A percentile compares a stretch with the other conserved stretches of the same genome.
Evolutionary conservation across 2,797 vertebrate species (phyloP).

Genomic region (Gastrophryne carolinensis): DNA sequence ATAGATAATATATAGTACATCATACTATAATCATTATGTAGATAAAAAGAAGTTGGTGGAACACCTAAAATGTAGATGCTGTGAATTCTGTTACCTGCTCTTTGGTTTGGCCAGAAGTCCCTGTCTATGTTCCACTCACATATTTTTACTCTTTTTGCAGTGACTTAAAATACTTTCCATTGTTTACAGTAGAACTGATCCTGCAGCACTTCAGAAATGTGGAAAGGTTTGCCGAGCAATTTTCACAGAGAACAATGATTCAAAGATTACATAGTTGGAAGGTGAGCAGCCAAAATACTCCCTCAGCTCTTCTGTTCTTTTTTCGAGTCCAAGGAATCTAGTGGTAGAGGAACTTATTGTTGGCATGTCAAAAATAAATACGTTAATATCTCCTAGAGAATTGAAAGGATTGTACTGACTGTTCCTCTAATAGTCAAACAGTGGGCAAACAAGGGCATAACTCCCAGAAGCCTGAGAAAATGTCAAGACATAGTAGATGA

Average conservation of each 20-base stretch:
- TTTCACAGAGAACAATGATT: slow-evolving; percentile 32
- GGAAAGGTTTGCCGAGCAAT: slow-evolving; percentile 8
- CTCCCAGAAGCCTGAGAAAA: no score
- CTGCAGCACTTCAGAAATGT: slow-evolving; percentile 5
- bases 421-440: no score
- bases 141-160: slow-evolving; percentile 4
- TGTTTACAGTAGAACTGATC: slow-evolving; percentile 17
- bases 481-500: no score
- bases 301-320: slow-evolving; percentile 25
- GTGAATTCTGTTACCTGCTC: slow-evolving; percentile 6
- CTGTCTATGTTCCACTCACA: neutral
- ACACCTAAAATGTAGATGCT: neutral
- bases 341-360: no score
- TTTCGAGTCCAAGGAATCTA: neutral
- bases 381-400: no score
- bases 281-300: slow-evolving; percentile 34
- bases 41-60: neutral
- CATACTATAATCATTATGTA: no score
- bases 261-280: slow-evolving; percentile 36
- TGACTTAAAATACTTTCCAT: slow-evolving; percentile 13
- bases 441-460: no score
- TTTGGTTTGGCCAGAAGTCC: neutral
- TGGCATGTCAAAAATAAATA: no score
- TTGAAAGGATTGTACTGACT: no score
- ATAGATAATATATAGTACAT: no score